phyloP scores from a whole-genome alignment of 2,888 invertebrate species.

The Scrobipalpa atriplicella region DNA sequence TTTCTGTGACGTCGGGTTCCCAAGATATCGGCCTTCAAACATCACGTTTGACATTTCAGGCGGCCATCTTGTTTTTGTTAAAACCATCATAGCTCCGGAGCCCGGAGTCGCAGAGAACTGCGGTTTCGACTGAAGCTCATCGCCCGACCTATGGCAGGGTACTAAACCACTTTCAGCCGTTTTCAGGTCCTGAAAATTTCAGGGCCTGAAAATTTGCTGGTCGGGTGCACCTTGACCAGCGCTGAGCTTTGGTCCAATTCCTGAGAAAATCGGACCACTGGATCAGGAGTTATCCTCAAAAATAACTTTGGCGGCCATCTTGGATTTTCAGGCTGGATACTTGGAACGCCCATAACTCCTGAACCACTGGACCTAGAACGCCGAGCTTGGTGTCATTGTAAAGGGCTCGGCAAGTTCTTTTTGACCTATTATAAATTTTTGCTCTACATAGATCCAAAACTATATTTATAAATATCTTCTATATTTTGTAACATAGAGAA shows the following conservation, averaged over 20 bases:
- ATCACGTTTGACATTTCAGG: background rate
- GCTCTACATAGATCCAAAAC: constrained; percentile 6
- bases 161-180: background rate
- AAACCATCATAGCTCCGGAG: background rate
- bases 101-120: background rate
- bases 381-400: background rate
- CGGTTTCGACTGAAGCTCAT: background rate
- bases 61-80: background rate
- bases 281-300: too few species aligned
- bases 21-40: background rate
- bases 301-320: background rate
- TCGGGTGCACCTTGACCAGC: background rate
- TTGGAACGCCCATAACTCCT: background rate
- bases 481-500: too few species aligned
- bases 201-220: background rate
- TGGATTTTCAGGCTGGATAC: background rate
- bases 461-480: too few species aligned
- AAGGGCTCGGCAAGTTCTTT: background rate
- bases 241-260: background rate
- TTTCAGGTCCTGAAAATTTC: too few species aligned
- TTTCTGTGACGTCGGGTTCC: background rate
- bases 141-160: background rate
- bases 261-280: background rate
- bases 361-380: background rate
- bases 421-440: too few species aligned